Base-by-base conservation (phyloP, 2,888 invertebrate genomes). In the Thymelicus sylvestris region DNA sequence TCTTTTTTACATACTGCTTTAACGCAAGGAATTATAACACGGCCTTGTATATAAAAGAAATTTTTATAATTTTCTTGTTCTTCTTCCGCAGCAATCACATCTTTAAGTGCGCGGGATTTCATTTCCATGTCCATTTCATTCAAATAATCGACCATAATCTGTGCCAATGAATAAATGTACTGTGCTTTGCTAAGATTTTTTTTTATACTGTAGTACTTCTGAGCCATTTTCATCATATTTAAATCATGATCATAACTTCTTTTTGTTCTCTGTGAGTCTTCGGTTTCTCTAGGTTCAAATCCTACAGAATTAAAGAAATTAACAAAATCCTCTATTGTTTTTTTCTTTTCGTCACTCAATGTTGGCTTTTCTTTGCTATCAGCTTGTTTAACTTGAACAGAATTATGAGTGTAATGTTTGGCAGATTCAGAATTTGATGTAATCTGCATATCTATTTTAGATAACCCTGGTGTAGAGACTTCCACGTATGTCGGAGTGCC, bases 251-350 rank as follows among this genome's bases (percentile, higher is more conserved):
- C 77, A 67, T 83, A 87, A 74, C 89, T 91, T 80, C 92, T 85
- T 79, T 83, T 90, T 39, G 75, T 73, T 76, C 88, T 86, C 47
- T 74, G 59, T 68, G 74, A 73, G 24, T 77, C 75, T 72, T 79
- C 76, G 15, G 77, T 73, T 10, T 71, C 48, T 71, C 76, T 77
- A 67, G 82, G 74, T 73, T 85, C 79, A 74, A 85, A 82, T 19
- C 83, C 87, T 77, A 85, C 83, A 80, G 88, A 87, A 52, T 90
- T 84, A 66, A 94, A 91, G 83, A 90, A 89, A 78, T 84, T 85
- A 62, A 94, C 79, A 68, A 94, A 79, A 50, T 92, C 92, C 74
- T 94, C 93, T 12, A 94, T 86, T 0, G 89, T 86, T 81, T 90
- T 87, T 76, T 87, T 91, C 78, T 90, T 91, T 69, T 92, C 91